These are phyloP conservation scores for Thrips palmi DNA, from an alignment of 1,140 invertebrate species.

Conservation along the genomic window DNA sequence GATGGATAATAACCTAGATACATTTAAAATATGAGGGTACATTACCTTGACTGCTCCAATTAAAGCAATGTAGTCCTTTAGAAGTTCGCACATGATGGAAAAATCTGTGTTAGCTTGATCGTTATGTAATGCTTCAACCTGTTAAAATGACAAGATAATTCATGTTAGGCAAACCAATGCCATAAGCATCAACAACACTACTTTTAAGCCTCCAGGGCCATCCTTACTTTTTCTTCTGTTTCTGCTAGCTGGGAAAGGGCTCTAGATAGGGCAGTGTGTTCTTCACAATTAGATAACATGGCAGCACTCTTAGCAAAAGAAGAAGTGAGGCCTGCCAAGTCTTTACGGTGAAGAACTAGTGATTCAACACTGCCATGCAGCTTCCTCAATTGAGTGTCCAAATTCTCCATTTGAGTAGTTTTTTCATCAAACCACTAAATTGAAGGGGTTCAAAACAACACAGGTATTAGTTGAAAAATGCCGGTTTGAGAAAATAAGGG, in stretches of 20 bases:
- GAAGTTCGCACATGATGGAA: slow-evolving; percentile 76
- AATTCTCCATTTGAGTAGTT: slow-evolving; percentile 72
- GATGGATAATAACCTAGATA: slow-evolving; percentile 3
- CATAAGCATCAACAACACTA: too few relatives aligned
- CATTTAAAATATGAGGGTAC: neutral
- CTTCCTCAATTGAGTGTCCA: slow-evolving; percentile 78
- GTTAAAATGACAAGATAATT: slow-evolving; percentile 15
- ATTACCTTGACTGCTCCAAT: slow-evolving; percentile 76
- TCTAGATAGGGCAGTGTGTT: slow-evolving; percentile 80
- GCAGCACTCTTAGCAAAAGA: slow-evolving; percentile 74
- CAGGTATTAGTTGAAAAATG: neutral
- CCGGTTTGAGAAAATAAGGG: neutral
- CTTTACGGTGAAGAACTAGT: slow-evolving; percentile 69
- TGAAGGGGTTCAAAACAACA: slow-evolving; percentile 10
- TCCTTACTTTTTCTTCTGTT: slow-evolving; percentile 63
- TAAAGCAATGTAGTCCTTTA: slow-evolving; percentile 90
- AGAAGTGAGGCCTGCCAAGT: slow-evolving; percentile 62
- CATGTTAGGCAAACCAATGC: too few relatives aligned
- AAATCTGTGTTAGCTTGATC: slow-evolving; percentile 93
- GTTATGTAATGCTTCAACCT: slow-evolving; percentile 69
- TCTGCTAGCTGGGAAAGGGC: slow-evolving; percentile 87
- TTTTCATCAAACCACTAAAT: slow-evolving; percentile 96
- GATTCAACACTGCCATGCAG: slow-evolving; percentile 76
- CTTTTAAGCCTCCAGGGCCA: too few relatives aligned
- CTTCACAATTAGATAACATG: slow-evolving; percentile 85